Evolutionary conservation across 2,113 vertebrate species (phyloP), one percentile per base, ranked within the genome.

Genomic region (Pheucticus melanocephalus): DNA sequence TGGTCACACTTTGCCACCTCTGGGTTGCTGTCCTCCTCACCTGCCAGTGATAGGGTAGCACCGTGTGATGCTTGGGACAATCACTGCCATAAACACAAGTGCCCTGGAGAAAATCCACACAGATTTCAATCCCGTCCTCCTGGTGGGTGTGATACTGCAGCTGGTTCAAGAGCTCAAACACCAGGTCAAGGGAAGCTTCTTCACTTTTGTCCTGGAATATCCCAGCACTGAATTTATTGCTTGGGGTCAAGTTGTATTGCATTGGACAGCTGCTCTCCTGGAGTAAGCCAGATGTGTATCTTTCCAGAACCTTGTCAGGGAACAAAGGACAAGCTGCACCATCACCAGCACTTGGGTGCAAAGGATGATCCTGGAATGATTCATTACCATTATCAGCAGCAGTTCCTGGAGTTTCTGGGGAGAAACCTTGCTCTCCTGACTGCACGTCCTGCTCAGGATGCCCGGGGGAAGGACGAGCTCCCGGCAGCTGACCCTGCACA

Each of bases 171-270:
- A 99, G 98, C 96, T 99, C 99, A 95, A 99, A 99, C 48, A 99
- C 99, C 81, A 99, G 98, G 94, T 99, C 99, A 82, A 99, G 98
- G 77, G 99, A 99, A 78, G 99, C 99, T 88, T 99, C 99, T 76
- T 99, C 99, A 31, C 99, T 99, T 98, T 99, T 99, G 91, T 99
- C 98, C 98, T 99, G 98, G 98, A 99, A 99, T 97, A 99, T 98
- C 76, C 98, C 99, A 59, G 98, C 97, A 94, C 97, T 97, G 94
- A 97, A 87, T 51, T 97, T 96, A 97, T 97, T 97, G 86, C 95
- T 97, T 19, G 96, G 95, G 93, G 97, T 97, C 83, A 98, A 90
- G 86, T 51, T 95, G 86, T 98, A 98, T 79, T 98, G 98, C 96
- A 98, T 72, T 66, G 98, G 97, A 97, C 98, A 97, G 98, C 87